A percentile compares a stretch with the other conserved stretches of the same genome.
phyloP scores from a whole-genome alignment of 2,888 invertebrate species.

The Toxonevra muliebris region DNA sequence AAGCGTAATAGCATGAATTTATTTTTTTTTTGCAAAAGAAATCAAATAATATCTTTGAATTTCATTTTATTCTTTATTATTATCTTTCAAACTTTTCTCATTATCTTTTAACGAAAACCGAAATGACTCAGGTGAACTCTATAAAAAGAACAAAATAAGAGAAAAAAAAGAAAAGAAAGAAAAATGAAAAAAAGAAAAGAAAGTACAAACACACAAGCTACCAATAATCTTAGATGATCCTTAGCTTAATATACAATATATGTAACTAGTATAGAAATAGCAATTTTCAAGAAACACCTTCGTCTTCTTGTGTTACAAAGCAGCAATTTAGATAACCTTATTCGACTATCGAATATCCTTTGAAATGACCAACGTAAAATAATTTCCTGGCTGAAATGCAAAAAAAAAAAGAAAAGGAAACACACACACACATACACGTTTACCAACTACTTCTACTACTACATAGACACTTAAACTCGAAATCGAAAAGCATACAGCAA shows the following conservation, averaged over 20 bases:
- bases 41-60: background rate
- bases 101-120: background rate
- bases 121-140: conserved; percentile 22
- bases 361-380: conserved; percentile 12
- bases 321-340: conserved; percentile 31
- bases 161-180: no score
- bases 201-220: no score
- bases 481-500: no score
- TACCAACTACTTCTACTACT: background rate
- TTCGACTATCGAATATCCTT: background rate
- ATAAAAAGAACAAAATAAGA: no score
- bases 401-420: background rate
- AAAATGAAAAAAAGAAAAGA: no score
- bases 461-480: no score
- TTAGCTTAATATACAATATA: no score
- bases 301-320: conserved; percentile 19
- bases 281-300: no score
- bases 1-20: background rate
- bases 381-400: conserved; percentile 2
- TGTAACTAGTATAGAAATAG: no score
- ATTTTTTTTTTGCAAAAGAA: background rate
- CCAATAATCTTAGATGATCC: no score
- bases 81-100: background rate
- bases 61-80: background rate
- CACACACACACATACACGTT: background rate